Base-by-base conservation (phyloP, 2,888 invertebrate genomes). In the Acleris laterana region DNA sequence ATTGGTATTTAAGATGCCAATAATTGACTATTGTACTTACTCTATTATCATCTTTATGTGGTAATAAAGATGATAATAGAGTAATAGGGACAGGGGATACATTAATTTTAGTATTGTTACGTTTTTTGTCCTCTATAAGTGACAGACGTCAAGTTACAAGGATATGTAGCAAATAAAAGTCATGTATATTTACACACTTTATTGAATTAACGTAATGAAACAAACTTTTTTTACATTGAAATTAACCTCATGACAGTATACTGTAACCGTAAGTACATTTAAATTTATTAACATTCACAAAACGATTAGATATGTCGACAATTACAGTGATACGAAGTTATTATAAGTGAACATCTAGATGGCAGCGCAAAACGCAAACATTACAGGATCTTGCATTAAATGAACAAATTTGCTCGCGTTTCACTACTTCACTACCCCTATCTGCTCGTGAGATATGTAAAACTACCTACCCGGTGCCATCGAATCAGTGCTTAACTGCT, bases 191-290 rank as follows among this genome's bases (percentile, higher is more conserved):
- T 93, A 93, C 93, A 93, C 93, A 93, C 93, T 93, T 93, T 93
- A 93, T 93, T 93, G 87, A 92, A 89, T 84, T 87, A 93, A 92
- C 90, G 86, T 91, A 93, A 90, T 90, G 85, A 91, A 93, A 92
- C 90, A 88, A 91, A 92, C 90, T 85, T 87, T 84, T 83, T 38
- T 25, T 32, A 84, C 87, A 87, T 87, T 81, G 83, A 90, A 90
- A 89, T 87, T 77, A 90, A 89, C 79, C 80, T 84, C 83, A 84
- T 86, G 85, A 87, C 86, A 90, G 87, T 89, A 88, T 85, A 88
- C 86, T 90, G 89, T 87, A 83, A 89, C 87, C 88, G 83, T 88
- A 89, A 89, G 84, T 89, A 92, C 91, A 92, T 91, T 81, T 90
- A 89, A 83, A 85, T 83, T 79, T 78, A 84, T 76, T 87, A 90